Base-by-base conservation (phyloP, 23 tunicate species). In the Aplidium turbinatum region DNA sequence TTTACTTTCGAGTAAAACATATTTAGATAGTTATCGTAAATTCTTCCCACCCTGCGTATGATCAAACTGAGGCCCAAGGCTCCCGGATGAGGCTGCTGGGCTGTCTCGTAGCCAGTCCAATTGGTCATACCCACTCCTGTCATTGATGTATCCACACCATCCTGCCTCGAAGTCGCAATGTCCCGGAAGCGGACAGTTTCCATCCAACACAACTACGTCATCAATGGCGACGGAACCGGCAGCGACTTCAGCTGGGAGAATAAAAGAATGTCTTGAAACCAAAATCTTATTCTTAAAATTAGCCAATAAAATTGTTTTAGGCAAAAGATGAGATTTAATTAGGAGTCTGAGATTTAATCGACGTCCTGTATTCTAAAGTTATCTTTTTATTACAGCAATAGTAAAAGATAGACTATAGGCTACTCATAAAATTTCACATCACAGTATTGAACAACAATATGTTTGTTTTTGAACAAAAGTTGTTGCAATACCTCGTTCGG, bases 101-200 rank as follows among this genome's bases (percentile, higher is more conserved):
- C 74, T 79, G 70, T 71, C 86, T 58, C 91, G 72, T 22, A 87
- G 46, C 97, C 97, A 91, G 58, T 91, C 86, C 0, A 91, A 47
- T 4, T 79, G 36, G 47, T 91, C 97, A 25, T 19, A 22, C 22
- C 85, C 76, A 30, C 69, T 22, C 0, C 60, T 64, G 35, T 47
- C 84, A 69, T 91, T 91, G 51, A 72, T 31, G 38, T 81, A 91
- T 21, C 81, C 87, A 35, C 97, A 91, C 34, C 54, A 38, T 2
- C 92, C 97, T 1, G 34, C 33, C 47, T 91, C 97, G 57, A 91
- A 91, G 45, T 91, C 91, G 31, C 92, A 84, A 27, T 73, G 77
- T 29, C 97, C 97, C 29, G 82, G 86, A 20, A 33, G 27, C 21
- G 97, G 97, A 51, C 97, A 91, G 73, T 74, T 72, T 22, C 30